These are phyloP conservation scores for Blomia tropicalis DNA, from an alignment of 2,888 invertebrate species.

Conservation along the genomic window DNA sequence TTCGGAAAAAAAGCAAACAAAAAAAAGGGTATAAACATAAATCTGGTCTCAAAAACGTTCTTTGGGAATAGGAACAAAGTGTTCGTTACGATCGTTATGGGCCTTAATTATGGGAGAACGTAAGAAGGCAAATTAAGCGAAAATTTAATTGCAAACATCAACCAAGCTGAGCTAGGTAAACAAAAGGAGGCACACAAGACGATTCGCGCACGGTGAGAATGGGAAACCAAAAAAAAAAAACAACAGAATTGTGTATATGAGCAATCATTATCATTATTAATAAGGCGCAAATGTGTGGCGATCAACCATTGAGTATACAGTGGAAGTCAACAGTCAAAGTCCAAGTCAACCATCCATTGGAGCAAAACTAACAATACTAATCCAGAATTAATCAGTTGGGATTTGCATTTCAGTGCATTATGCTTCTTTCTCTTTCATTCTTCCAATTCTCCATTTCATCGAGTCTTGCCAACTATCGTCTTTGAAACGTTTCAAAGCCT, in stretches of 20 bases:
- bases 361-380: not conserved
- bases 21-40: too few relatives aligned
- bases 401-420: not conserved
- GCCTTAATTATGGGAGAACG: not conserved
- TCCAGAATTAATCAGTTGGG: slow-evolving; percentile 12
- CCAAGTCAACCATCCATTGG: too few relatives aligned
- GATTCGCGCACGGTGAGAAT: not conserved
- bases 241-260: not conserved
- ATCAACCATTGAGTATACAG: not conserved
- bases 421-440: too few relatives aligned
- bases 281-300: not conserved
- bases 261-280: not conserved
- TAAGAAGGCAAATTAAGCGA: slow-evolving; percentile 13
- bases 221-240: not conserved
- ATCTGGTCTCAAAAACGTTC: not conserved
- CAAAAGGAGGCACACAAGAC: not conserved
- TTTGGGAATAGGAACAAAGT: not conserved
- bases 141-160: slow-evolving; percentile 8
- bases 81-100: slow-evolving; percentile 13
- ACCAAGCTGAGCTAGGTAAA: slow-evolving; percentile 1
- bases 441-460: too few relatives aligned
- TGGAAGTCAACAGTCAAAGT: not conserved
- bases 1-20: not conserved
- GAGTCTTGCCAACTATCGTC: too few relatives aligned
- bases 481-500: too few relatives aligned